Evolutionary conservation across 2,888 invertebrate species (phyloP), one percentile per base, ranked within the genome.

Genomic region (Perizoma affinitatum): DNA sequence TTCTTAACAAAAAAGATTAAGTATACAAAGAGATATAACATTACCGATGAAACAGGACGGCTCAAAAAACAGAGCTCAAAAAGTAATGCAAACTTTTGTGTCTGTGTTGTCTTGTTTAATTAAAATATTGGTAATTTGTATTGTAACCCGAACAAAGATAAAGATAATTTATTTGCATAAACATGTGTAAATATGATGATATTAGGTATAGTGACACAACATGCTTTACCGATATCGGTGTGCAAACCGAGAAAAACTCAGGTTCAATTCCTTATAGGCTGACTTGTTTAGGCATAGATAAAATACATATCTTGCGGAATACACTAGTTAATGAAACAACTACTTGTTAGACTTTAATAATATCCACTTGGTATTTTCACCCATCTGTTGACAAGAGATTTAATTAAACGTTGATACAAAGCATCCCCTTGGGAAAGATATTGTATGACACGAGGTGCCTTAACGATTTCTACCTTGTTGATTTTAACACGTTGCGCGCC

Each of bases 391-490:
- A 41, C 33, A 47, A 42, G 43, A 6, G 41, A 51, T 34, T 41
- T 9, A 41, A 9, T 41, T 9, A 41, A 57, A 60, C 55, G 43
- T 50, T 40, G 40, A 47, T 43, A 45, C 54, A 61, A 57, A 62
- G 51, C 38, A 62, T 62, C 61, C 61, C 54, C 57, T 45, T 58
- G 59, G 58, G 65, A 62, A 66, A 60, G 45, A 46, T 51, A 41
- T 53, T 67, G 45, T 48, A 35, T 57, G 43, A 46, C 40, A 46
- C 35, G 54, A 52, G 54, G 63, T 61, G 60, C 58, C 61, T 46
- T 61, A 66, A 65, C 61, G 61, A 66, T 63, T 66, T 68, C 65
- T 65, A 70, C 61, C 58, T 63, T 68, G 63, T 63, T 64, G 67
- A 45, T 65, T 65, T 63, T 59, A 65, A 61, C 64, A 65, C 55